Base-by-base conservation (phyloP, 1,140 invertebrate species). In the Araneus ventricosus region DNA sequence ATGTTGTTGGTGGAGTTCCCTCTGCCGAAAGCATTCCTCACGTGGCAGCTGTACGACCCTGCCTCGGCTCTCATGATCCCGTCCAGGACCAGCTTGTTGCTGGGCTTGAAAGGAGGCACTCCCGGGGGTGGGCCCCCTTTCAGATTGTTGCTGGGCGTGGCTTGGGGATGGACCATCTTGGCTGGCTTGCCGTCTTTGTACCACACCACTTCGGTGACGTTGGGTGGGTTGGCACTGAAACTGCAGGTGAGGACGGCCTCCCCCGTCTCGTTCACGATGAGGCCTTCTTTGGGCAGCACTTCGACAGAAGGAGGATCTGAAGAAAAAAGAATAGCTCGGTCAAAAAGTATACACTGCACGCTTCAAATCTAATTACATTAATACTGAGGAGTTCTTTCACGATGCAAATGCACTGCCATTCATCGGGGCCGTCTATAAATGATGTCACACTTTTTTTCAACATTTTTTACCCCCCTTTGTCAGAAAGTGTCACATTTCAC, bases 1-100 rank as follows among this genome's bases (percentile, higher is more conserved):
- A 94, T 52, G 6, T 63, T 30, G 41, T 94, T 95, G 24, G 80
- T 88, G 2, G 94, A 94, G 52, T 94, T 94, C 2, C 93, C 94
- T 61, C 84, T 94, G n/a, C 95, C 95, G 75, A 95, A 95, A 2
- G 94, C 93, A 86, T 95, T 95, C 52, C 93, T 90, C 4, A 94
- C 90, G 24, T 93, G 93, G 59, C 95, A 95, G 27, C 90, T 94
- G 93, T 94, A 94, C 2, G 90, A 92, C 17, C 94, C 95, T 17
- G 93, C 63, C 37, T 95, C 93, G 94, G 94, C 45, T 90, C 94
- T 45, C 94, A 93, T 70, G 63, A 95, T 92, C 86, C 94, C 93
- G 94, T 94, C 41, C 87, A 94, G 41, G 3, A 87, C 82, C 41
- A 94, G 41, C 10, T 88, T 67, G 27, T 84, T 80, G 37, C 63